These are phyloP conservation scores for Bryconaethiops microstoma DNA, from an alignment of 2,797 vertebrate genomes.

Conservation along the genomic window DNA sequence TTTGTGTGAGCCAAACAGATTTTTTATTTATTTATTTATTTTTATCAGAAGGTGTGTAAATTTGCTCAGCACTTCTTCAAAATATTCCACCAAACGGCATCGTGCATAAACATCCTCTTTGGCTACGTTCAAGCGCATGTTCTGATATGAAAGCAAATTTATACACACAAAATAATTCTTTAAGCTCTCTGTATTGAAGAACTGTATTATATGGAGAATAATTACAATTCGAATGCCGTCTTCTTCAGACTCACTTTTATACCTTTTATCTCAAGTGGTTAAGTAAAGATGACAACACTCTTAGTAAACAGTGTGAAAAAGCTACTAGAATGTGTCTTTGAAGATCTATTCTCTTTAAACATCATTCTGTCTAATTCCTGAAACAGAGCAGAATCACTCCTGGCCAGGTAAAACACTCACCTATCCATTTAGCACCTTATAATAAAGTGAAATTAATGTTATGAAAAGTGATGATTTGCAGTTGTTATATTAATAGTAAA, in stretches of 20 bases:
- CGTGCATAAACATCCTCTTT: background rate
- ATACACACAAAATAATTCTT: background rate
- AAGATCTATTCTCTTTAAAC: background rate
- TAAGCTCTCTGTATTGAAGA: background rate
- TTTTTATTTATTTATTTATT: too few relatives aligned
- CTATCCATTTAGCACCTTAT: background rate
- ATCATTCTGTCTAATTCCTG: background rate
- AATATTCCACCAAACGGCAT: background rate
- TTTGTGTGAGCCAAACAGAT: background rate
- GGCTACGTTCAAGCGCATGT: background rate
- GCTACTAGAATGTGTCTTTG: background rate
- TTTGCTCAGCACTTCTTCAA: slow-evolving; percentile 3
- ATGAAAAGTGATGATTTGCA: background rate
- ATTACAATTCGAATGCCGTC: background rate
- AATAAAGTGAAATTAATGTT: background rate
- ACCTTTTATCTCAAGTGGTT: background rate
- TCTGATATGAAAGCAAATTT: background rate
- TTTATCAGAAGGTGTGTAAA: background rate
- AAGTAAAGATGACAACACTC: background rate
- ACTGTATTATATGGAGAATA: background rate
- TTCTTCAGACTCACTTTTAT: background rate
- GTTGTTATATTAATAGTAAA: background rate
- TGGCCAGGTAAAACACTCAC: background rate
- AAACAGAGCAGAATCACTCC: background rate
- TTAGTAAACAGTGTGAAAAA: background rate